Evolutionary conservation across 2,113 vertebrate species (phyloP).

Genomic region (Columbina picui): DNA sequence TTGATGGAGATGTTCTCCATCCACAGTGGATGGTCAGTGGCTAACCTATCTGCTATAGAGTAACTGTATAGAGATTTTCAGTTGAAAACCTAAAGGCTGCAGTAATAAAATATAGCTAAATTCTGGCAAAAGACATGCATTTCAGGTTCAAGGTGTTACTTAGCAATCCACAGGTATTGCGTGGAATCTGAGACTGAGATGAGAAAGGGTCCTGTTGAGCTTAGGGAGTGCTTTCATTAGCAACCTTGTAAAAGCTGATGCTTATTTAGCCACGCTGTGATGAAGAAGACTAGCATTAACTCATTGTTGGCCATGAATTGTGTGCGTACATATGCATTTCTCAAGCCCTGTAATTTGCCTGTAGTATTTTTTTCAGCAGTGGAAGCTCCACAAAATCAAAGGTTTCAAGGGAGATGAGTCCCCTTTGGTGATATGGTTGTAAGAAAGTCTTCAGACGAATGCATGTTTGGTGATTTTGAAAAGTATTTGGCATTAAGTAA

Average conservation of each 20-base stretch:
- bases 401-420: not conserved
- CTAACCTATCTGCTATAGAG: not conserved
- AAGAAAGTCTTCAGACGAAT: not conserved
- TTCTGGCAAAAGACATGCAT: not conserved
- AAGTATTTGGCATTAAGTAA: not conserved
- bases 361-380: not conserved
- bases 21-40: not conserved
- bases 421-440: not conserved
- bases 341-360: fast-evolving
- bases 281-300: not conserved
- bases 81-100: not conserved
- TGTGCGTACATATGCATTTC: not conserved
- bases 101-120: not conserved
- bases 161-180: not conserved
- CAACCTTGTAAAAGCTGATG: not conserved
- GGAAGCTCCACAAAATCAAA: not conserved
- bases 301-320: fast-evolving
- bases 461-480: fast-evolving
- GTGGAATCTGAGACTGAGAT: not conserved
- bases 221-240: not conserved
- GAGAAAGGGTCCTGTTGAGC: not conserved
- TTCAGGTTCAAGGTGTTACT: not conserved
- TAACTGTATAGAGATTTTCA: not conserved
- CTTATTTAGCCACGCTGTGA: fast-evolving
- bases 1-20: not conserved